A percentile compares a stretch with the other conserved stretches of the same genome.
Conservation (phyloP, 2,113 vertebrate species). For the Daubentonia madagascariensis region DNA sequence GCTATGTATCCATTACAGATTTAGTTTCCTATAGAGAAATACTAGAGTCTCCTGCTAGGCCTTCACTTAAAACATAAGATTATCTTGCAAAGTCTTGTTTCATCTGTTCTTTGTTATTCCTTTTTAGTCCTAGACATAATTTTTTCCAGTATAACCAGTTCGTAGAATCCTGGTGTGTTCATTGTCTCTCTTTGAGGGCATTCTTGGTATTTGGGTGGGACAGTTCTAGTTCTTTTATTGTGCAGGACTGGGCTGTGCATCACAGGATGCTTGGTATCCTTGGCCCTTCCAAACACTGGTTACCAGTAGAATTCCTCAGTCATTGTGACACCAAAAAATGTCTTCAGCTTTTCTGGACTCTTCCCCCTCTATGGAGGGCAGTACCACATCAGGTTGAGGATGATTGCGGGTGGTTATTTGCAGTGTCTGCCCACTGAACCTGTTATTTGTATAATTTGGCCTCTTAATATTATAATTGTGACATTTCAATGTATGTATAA, state of each 20-base stretch:
- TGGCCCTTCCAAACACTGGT: not conserved
- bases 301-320: not conserved
- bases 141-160: not conserved
- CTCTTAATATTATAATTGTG: not conserved
- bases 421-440: not conserved
- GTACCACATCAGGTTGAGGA: not conserved
- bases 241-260: not conserved
- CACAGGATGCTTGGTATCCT: not conserved
- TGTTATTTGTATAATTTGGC: not conserved
- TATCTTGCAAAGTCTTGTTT: not conserved
- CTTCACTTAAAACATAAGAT: not conserved
- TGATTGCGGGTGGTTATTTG: not conserved
- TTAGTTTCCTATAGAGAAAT: not conserved
- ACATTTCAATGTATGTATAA: slow-evolving; percentile 6
- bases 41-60: not conserved
- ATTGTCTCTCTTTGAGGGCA: not conserved
- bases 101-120: not conserved
- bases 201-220: not conserved
- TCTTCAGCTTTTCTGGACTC: not conserved
- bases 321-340: not conserved
- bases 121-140: not conserved
- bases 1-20: not conserved
- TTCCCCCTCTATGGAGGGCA: not conserved
- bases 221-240: not conserved
- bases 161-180: not conserved